These are phyloP conservation scores for Colostygia pectinataria DNA, from an alignment of 2,888 invertebrate species.

Conservation along the genomic window DNA sequence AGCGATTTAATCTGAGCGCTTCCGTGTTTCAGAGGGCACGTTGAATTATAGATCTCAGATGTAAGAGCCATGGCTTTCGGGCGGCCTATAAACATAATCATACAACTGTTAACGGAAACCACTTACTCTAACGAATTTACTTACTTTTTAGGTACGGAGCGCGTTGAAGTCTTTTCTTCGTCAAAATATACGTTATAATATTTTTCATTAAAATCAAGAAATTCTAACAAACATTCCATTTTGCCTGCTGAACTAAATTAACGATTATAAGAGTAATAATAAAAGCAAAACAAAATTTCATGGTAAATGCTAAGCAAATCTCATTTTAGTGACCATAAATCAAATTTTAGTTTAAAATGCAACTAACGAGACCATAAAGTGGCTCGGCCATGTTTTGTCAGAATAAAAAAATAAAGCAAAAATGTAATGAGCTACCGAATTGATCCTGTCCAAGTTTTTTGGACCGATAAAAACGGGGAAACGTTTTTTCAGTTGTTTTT, in stretches of 20 bases:
- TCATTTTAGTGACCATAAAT: constrained; percentile 57
- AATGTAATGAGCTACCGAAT: constrained; percentile 66
- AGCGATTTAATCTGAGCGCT: too few relatives aligned
- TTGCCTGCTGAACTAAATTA: too few relatives aligned
- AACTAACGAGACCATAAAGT: constrained; percentile 62
- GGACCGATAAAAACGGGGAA: constrained; percentile 50
- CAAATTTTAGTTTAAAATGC: constrained; percentile 53
- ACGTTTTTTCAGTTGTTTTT: constrained; percentile 39
- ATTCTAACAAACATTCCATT: too few relatives aligned
- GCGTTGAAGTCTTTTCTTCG: constrained; percentile 18
- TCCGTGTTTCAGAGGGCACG: too few relatives aligned
- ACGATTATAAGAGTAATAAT: neutral
- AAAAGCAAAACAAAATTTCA: constrained; percentile 1
- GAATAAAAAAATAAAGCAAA: constrained; percentile 69
- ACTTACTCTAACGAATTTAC: too few relatives aligned
- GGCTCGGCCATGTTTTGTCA: constrained; percentile 51
- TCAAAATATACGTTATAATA: too few relatives aligned
- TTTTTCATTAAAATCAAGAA: too few relatives aligned
- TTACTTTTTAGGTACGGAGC: too few relatives aligned
- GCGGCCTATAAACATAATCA: too few relatives aligned
- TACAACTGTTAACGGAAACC: too few relatives aligned
- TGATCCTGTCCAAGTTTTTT: constrained; percentile 53
- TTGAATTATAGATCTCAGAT: too few relatives aligned
- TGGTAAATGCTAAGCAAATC: constrained; percentile 10
- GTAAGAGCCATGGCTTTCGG: too few relatives aligned